Conservation (phyloP, 1,140 invertebrate species). For the Mesaphorura yosii region DNA sequence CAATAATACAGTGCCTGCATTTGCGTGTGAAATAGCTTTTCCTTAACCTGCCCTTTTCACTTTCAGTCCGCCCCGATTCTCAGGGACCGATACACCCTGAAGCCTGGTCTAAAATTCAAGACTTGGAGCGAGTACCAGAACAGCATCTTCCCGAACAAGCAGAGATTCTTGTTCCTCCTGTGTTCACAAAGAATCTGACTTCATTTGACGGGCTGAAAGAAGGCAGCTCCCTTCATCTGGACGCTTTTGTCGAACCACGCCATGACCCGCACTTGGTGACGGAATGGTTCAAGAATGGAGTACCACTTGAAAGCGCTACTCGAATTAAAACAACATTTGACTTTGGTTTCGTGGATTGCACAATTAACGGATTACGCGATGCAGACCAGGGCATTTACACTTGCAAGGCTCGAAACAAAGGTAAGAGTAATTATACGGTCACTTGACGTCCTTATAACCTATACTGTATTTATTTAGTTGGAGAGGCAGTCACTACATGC, state of each 20-base stretch:
- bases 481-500: slow-evolving; percentile 82
- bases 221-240: slow-evolving; percentile 80
- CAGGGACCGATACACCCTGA: slow-evolving; percentile 71
- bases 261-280: slow-evolving; percentile 80
- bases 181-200: slow-evolving; percentile 79
- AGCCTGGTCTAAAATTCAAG: slow-evolving; percentile 75
- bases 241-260: slow-evolving; percentile 90
- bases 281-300: slow-evolving; percentile 87
- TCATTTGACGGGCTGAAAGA: slow-evolving; percentile 75
- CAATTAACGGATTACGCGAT: slow-evolving; percentile 68
- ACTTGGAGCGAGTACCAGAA: slow-evolving; percentile 41
- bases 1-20: slow-evolving; percentile 15
- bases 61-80: slow-evolving; percentile 42
- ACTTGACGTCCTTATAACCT: too few relatives aligned
- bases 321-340: slow-evolving; percentile 79
- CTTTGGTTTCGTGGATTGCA: slow-evolving; percentile 84
- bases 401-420: slow-evolving; percentile 83
- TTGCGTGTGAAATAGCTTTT: too few relatives aligned
- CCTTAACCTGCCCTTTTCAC: too few relatives aligned
- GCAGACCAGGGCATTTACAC: slow-evolving; percentile 91
- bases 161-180: too few relatives aligned
- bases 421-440: too few relatives aligned
- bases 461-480: slow-evolving; percentile 60
- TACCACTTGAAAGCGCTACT: slow-evolving; percentile 47
- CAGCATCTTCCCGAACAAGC: slow-evolving; percentile 58